Evolutionary conservation across 2,888 invertebrate species (phyloP).

Genomic region (Sialis lutaria): DNA sequence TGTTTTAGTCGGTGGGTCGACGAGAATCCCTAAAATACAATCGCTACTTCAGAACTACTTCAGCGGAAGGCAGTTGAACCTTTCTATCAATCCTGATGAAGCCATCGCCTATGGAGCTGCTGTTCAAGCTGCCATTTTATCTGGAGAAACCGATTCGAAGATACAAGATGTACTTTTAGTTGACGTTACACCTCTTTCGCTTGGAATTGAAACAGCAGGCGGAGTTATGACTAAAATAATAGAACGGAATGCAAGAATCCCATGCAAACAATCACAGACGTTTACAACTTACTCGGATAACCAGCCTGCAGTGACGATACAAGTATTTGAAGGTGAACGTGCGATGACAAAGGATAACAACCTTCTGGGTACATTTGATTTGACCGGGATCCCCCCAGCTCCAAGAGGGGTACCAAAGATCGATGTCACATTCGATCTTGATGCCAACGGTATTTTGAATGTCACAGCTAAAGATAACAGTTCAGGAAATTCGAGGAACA

Average conservation of each 20-base stretch:
- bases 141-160: conserved; percentile 37
- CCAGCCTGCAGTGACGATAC: conserved; percentile 40
- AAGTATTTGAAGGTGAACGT: conserved; percentile 52
- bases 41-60: conserved; percentile 57
- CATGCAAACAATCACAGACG: conserved; percentile 34
- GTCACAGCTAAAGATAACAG: conserved; percentile 34
- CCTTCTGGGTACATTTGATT: conserved; percentile 42
- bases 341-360: conserved; percentile 72
- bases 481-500: conserved; percentile 48
- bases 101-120: conserved; percentile 24
- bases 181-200: conserved; percentile 48
- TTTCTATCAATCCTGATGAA: conserved; percentile 24
- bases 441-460: conserved; percentile 53
- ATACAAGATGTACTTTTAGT: conserved; percentile 58
- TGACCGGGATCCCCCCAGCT: conserved; percentile 51
- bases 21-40: conserved; percentile 64
- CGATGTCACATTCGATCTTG: conserved; percentile 54
- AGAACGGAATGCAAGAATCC: conserved; percentile 36
- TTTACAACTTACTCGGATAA: conserved; percentile 54
- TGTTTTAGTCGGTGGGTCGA: conserved; percentile 68
- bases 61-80: conserved; percentile 30
- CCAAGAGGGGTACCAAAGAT: conserved; percentile 50
- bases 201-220: conserved; percentile 64
- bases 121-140: conserved; percentile 21
- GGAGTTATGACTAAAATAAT: conserved; percentile 57